Conservation (phyloP, 2,888 invertebrate species). For the Troides oblongomaculatus region DNA sequence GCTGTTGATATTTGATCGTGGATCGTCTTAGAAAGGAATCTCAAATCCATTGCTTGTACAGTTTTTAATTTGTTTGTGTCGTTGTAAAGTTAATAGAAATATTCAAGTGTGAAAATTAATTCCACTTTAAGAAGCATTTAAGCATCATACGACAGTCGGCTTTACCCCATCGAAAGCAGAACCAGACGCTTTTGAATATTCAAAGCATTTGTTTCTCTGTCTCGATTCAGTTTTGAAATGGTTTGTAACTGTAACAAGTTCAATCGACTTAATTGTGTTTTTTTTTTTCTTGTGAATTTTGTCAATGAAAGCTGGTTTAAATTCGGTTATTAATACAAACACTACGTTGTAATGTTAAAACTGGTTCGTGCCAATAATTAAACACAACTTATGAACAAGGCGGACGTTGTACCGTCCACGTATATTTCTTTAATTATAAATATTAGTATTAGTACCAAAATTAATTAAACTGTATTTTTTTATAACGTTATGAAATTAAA, state of each 20-base stretch:
- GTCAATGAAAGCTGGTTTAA: background rate
- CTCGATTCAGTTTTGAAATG: constrained; percentile 2
- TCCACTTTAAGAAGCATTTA: background rate
- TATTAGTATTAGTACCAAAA: too few relatives aligned
- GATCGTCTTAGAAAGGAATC: too few relatives aligned
- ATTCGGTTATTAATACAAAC: background rate
- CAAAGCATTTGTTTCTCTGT: background rate
- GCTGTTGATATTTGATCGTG: too few relatives aligned
- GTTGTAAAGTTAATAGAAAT: background rate
- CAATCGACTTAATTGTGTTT: background rate
- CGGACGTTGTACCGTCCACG: too few relatives aligned
- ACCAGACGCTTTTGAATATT: constrained; percentile 20
- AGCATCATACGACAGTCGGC: background rate
- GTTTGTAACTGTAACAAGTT: constrained; percentile 3
- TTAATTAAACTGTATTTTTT: too few relatives aligned
- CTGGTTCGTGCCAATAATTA: too few relatives aligned
- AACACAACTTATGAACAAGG: too few relatives aligned
- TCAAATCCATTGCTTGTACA: too few relatives aligned
- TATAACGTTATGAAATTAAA: too few relatives aligned
- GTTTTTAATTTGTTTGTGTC: too few relatives aligned
- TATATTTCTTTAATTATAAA: too few relatives aligned
- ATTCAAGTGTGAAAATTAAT: background rate
- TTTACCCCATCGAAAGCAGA: constrained; percentile 3
- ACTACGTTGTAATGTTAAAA: too few relatives aligned
- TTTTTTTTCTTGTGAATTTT: background rate